A percentile compares a stretch with the other conserved stretches of the same genome.
These are phyloP conservation scores for Tychaedon coryphoeus DNA, from an alignment of 2,113 vertebrate species.

Conservation along the genomic window DNA sequence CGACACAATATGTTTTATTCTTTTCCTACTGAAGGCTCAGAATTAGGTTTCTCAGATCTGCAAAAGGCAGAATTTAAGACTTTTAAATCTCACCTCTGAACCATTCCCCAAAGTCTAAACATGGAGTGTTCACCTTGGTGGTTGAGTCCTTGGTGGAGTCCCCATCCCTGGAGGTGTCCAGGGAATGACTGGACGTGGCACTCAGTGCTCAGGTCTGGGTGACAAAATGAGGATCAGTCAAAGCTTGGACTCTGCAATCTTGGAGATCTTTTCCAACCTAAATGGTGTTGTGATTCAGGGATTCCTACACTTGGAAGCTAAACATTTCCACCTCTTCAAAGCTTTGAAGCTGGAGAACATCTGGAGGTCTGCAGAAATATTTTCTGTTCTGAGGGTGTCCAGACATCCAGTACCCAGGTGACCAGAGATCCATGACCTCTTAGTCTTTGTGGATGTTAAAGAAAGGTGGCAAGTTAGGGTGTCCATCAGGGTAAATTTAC, in stretches of 20 bases:
- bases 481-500: neutral
- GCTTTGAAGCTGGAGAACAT: neutral
- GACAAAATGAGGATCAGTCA: neutral
- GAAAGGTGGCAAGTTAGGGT: neutral
- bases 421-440: neutral
- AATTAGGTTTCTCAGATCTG: neutral
- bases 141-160: neutral
- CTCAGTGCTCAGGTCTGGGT: neutral
- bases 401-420: neutral
- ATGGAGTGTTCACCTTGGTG: neutral
- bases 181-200: neutral
- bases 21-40: neutral
- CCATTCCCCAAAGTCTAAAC: fast-evolving
- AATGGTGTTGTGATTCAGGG: neutral
- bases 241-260: neutral
- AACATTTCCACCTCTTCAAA: neutral
- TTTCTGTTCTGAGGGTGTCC: neutral
- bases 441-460: neutral
- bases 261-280: neutral
- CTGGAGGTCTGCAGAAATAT: neutral
- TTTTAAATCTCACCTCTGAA: neutral
- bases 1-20: fast-evolving
- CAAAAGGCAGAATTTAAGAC: neutral
- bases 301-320: fast-evolving
- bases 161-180: neutral